phyloP scores from a whole-genome alignment of 2,888 invertebrate genomes.

The Cyrtodaria siliqua region DNA sequence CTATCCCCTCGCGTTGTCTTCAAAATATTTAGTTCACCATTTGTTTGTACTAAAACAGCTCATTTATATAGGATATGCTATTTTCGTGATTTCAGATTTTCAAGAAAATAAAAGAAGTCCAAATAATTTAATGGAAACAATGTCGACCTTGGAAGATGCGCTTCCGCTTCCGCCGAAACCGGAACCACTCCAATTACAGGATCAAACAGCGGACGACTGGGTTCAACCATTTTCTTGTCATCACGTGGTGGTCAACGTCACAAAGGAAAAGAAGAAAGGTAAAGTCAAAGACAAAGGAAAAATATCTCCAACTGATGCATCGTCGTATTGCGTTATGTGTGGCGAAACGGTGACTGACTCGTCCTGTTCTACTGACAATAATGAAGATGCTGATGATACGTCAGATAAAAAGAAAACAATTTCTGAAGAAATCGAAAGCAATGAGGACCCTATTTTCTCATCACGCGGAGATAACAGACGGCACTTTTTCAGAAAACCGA shows the following conservation, averaged over 20 bases:
- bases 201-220: constrained; percentile 22
- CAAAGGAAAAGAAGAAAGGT: constrained; percentile 19
- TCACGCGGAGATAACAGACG: no score
- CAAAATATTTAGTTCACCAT: no score
- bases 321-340: constrained; percentile 57
- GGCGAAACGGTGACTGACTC: constrained; percentile 41
- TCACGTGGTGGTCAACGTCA: constrained; percentile 53
- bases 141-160: no score
- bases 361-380: no score
- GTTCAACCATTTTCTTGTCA: constrained; percentile 49
- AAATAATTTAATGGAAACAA: no score
- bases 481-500: neutral
- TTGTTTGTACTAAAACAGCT: no score
- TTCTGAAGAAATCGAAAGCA: neutral
- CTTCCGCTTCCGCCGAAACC: neutral
- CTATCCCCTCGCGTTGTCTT: no score
- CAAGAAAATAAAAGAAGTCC: no score
- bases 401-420: neutral
- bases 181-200: neutral
- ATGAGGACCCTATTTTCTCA: no score
- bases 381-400: no score
- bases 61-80: no score
- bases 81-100: no score
- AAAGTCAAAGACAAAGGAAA: constrained; percentile 18
- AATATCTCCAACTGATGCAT: neutral